Evolutionary conservation across 2,888 invertebrate species (phyloP), one percentile per base, ranked within the genome.

Genomic region (Diachrysia chrysitis): DNA sequence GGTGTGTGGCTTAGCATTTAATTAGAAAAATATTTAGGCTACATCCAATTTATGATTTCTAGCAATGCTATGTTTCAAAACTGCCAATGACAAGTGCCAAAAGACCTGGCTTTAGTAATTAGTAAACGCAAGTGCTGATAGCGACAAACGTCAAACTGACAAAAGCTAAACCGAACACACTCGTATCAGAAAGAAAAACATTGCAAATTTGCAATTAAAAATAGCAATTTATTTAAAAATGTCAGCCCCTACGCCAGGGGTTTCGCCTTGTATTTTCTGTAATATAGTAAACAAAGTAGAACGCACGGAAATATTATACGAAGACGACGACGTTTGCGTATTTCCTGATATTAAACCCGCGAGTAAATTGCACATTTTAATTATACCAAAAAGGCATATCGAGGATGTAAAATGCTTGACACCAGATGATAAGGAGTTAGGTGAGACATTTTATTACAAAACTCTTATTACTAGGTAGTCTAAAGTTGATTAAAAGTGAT

Each of bases 341-440:
- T 98, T 99, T 86, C 96, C 96, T 42, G 99, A 99, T 85, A 98
- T 96, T 14, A 97, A 97, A 85, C 99, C 99, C 4, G 98, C 97
- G 0, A 96, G 98, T 0, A 96, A 96, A 16, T 96, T 97, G 90
- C 99, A 99, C 88, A 97, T 97, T 84, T 94, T 99, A 70, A 96
- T 98, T 17, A 95, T 98, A 37, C 96, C 98, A 0, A 97, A 97
- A 86, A 92, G 94, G 53, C 99, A 99, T 89, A 97, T 98, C 67
- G 95, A 96, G 23, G 97, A 97, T 92, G 97, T 96, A 0, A 98
- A 97, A 89, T 89, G 88, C n/a, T 93, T 99, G 37, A 96, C 94
- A 42, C 84, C 93, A 9, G 93, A 96, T 21, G 96, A 98, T 93
- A 96, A 97, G 90, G 93, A 95, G 75, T 89, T 98, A 87, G 96